Conservation (phyloP, 2,113 vertebrate species). For the Esox niger region DNA sequence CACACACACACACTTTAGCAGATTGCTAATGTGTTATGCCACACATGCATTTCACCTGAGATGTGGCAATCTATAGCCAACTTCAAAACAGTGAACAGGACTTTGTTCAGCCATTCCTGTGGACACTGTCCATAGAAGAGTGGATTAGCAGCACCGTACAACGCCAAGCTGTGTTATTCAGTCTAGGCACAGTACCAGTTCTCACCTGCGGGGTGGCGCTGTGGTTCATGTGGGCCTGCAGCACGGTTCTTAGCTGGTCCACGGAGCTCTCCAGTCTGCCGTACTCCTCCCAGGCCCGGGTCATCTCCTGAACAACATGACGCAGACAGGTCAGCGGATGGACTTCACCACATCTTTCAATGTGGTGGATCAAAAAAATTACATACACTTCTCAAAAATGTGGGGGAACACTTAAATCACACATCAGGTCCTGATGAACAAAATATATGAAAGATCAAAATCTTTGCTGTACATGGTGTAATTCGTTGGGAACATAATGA, state of each 20-base stretch:
- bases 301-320: conserved; percentile 82
- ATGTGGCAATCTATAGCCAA: background rate
- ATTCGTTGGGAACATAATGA: too few relatives aligned
- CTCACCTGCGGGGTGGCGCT: conserved; percentile 82
- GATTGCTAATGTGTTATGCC: background rate
- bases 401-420: too few relatives aligned
- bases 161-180: background rate
- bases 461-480: too few relatives aligned
- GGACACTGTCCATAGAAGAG: too few relatives aligned
- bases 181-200: conserved; percentile 10
- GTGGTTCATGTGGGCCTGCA: conserved; percentile 84
- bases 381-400: too few relatives aligned
- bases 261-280: conserved; percentile 84
- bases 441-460: too few relatives aligned
- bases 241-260: conserved; percentile 78
- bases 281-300: conserved; percentile 89
- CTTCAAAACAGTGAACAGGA: too few relatives aligned
- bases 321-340: background rate
- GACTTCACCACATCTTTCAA: too few relatives aligned
- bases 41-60: conserved; percentile 1
- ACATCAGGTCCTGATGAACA: too few relatives aligned
- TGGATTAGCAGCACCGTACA: too few relatives aligned
- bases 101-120: too few relatives aligned
- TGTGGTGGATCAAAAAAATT: too few relatives aligned
- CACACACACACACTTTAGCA: conserved; percentile 6